phyloP scores from a whole-genome alignment of 2,797 vertebrate genomes.

The Darevskia nairensis region DNA sequence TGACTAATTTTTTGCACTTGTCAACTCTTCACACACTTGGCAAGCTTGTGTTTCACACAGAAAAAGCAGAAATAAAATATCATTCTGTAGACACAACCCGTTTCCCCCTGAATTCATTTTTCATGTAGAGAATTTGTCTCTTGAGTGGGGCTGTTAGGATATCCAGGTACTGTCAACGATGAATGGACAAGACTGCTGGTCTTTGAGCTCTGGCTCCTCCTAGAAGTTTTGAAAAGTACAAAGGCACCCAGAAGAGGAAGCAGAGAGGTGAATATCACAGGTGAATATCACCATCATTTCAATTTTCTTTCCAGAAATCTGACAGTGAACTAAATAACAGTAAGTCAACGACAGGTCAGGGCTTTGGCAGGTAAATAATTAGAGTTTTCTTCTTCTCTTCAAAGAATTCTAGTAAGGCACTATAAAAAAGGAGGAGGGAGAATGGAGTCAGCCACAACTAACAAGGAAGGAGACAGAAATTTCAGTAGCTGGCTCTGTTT shows the following conservation, averaged over 20 bases:
- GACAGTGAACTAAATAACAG: background rate
- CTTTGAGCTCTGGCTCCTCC: background rate
- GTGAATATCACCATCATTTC: background rate
- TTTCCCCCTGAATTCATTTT: constrained; percentile 43
- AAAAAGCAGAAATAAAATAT: constrained; percentile 56
- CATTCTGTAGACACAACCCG: constrained; percentile 48
- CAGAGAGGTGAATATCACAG: background rate
- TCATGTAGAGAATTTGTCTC: constrained; percentile 28
- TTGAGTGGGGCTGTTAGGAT: constrained; percentile 17
- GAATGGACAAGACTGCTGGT: background rate
- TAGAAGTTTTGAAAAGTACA: constrained; percentile 23
- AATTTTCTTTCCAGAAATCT: constrained; percentile 12
- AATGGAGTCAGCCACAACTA: background rate
- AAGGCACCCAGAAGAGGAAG: background rate
- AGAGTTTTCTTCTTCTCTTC: background rate
- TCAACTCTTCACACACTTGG: constrained; percentile 26
- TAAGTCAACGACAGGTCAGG: background rate
- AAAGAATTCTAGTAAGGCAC: background rate
- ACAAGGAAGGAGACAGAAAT: background rate
- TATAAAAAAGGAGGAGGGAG: background rate
- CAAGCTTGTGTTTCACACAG: constrained; percentile 40
- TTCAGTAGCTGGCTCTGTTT: too few relatives aligned
- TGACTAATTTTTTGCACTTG: constrained; percentile 30
- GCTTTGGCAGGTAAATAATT: background rate
- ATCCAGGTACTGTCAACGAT: constrained; percentile 46